Conservation (phyloP, 2,113 vertebrate species). For the Stomatorhinus ivindoensis region DNA sequence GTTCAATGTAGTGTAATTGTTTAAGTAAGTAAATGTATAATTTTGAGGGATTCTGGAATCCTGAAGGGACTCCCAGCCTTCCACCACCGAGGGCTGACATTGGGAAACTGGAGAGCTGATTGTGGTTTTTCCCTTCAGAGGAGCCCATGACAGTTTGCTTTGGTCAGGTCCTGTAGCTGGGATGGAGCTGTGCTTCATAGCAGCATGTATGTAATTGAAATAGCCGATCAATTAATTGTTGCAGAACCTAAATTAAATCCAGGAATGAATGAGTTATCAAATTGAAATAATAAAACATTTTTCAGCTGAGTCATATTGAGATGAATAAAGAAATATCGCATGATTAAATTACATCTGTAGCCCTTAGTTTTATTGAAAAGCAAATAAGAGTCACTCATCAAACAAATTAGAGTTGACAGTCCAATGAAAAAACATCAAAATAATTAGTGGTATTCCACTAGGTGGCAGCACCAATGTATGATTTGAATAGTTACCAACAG, state of each 20-base stretch:
- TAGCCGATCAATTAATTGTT: not conserved
- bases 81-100: not conserved
- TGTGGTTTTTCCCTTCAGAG: not conserved
- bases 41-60: not conserved
- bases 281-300: not conserved
- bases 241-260: not conserved
- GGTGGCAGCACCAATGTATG: constrained; percentile 16
- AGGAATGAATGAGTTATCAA: not conserved
- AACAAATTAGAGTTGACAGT: not conserved
- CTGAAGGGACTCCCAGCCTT: not conserved
- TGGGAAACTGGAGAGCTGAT: not conserved
- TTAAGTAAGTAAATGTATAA: not conserved
- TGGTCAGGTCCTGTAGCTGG: not conserved
- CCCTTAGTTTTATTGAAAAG: not conserved
- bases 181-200: not conserved
- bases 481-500: not conserved
- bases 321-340: not conserved
- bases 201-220: not conserved
- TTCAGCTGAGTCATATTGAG: not conserved
- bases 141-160: not conserved
- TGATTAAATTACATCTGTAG: not conserved
- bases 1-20: not conserved
- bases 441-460: not conserved
- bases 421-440: not conserved
- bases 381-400: not conserved